Conservation (phyloP, 1,140 invertebrate species). For the Drosophila pachea region DNA sequence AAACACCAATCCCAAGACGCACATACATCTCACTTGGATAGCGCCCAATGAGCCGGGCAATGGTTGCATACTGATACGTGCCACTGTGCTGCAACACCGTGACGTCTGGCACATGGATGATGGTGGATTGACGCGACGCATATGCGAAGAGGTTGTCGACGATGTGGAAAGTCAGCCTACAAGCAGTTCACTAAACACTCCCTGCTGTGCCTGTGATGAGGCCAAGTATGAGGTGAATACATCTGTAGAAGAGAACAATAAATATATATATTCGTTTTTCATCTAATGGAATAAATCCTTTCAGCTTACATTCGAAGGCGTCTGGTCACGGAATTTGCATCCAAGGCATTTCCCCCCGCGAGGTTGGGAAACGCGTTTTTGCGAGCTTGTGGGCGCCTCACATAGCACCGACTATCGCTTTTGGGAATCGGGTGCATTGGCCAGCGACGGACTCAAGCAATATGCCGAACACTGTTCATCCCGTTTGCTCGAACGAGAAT, state of each 20-base stretch:
- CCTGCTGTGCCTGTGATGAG: conserved; percentile 95
- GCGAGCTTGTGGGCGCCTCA: conserved; percentile 97
- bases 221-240: conserved; percentile 91
- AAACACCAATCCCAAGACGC: conserved; percentile 84
- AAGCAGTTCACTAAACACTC: conserved; percentile 81
- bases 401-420: conserved; percentile 93
- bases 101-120: conserved; percentile 94
- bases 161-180: conserved; percentile 84
- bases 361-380: conserved; percentile 93
- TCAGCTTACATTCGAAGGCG: conserved; percentile 94
- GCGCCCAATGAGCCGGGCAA: conserved; percentile 85
- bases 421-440: conserved; percentile 92
- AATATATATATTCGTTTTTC: background rate
- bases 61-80: conserved; percentile 88
- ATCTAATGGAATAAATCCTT: background rate
- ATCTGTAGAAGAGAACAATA: background rate
- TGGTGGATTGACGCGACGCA: conserved; percentile 84
- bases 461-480: conserved; percentile 97
- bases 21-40: conserved; percentile 86
- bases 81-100: conserved; percentile 89
- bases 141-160: conserved; percentile 88
- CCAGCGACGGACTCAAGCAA: conserved; percentile 92
- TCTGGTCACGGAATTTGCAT: conserved; percentile 98
- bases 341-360: conserved; percentile 96
- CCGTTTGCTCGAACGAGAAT: conserved; percentile 93